Evolutionary conservation across 2,888 invertebrate species (phyloP).

Genomic region (Ormia ochracea): DNA sequence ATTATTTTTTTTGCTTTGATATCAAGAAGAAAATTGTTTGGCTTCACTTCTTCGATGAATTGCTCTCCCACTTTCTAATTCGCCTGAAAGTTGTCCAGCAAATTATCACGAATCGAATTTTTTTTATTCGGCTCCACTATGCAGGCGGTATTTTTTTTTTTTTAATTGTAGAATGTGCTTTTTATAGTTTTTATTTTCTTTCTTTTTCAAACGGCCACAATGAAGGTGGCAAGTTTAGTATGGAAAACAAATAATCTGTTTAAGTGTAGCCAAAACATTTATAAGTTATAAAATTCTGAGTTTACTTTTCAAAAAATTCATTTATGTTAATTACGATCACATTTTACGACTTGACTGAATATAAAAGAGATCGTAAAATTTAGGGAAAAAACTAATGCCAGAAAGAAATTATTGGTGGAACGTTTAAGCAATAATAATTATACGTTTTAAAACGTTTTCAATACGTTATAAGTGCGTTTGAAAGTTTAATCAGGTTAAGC

Average conservation of each 20-base stretch:
- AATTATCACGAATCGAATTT: too few relatives aligned
- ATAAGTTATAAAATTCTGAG: constrained; percentile 6
- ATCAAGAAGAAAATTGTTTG: too few relatives aligned
- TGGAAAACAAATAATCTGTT: background rate
- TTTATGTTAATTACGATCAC: constrained; percentile 41
- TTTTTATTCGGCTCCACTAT: background rate
- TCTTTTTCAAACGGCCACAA: background rate
- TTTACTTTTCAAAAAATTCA: constrained; percentile 18
- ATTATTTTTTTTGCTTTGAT: too few relatives aligned
- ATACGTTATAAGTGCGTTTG: background rate
- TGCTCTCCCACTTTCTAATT: too few relatives aligned
- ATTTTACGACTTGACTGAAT: constrained; percentile 32
- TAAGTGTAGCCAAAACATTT: constrained; percentile 4
- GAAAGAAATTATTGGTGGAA: constrained; percentile 15
- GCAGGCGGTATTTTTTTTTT: background rate
- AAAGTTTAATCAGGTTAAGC: constrained; percentile 18
- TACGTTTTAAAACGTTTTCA: constrained; percentile 14
- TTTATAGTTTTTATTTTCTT: constrained; percentile 21
- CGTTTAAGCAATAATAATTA: constrained; percentile 34
- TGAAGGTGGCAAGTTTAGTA: background rate
- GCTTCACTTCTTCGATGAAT: too few relatives aligned
- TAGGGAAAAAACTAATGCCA: background rate
- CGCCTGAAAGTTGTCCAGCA: too few relatives aligned
- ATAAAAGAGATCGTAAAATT: constrained; percentile 50
- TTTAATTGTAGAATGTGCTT: background rate